Evolutionary conservation across 1,140 invertebrate genomes (phyloP).

Genomic region (Neoseiulus cucumeris): DNA sequence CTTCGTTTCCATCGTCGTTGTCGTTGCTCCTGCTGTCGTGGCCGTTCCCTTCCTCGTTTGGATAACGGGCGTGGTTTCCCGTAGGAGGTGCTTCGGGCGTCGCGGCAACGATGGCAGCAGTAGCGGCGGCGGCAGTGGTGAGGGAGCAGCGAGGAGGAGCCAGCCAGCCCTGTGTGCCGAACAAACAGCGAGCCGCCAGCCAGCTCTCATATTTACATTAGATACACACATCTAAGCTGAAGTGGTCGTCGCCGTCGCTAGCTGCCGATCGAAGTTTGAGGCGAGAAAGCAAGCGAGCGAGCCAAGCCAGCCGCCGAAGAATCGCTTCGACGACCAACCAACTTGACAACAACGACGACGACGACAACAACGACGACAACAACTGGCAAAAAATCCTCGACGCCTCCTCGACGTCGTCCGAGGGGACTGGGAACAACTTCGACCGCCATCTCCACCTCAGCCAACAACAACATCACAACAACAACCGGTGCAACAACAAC

Average conservation of each 20-base stretch:
- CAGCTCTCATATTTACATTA: slow-evolving; percentile 12
- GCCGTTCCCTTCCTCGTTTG: too few relatives aligned
- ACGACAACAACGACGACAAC: slow-evolving; percentile 3
- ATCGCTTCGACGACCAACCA: neutral
- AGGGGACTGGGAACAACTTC: too few relatives aligned
- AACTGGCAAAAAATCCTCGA: neutral
- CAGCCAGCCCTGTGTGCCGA: neutral
- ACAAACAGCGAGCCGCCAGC: neutral
- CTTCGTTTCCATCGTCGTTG: too few relatives aligned
- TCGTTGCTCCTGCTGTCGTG: too few relatives aligned
- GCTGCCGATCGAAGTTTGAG: slow-evolving; percentile 7
- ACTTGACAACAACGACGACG: neutral
- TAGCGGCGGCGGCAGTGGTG: too few relatives aligned
- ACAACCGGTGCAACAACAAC: neutral
- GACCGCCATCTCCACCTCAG: neutral
- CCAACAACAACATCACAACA: neutral
- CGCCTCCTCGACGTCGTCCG: too few relatives aligned
- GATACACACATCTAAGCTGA: slow-evolving; percentile 11
- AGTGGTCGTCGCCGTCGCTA: slow-evolving; percentile 4
- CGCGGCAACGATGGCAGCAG: too few relatives aligned
- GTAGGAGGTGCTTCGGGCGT: too few relatives aligned
- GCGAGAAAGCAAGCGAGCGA: slow-evolving; percentile 6
- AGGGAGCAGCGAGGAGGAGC: neutral
- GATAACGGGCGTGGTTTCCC: too few relatives aligned
- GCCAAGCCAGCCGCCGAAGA: neutral